Evolutionary conservation across 2,113 vertebrate species (phyloP).

Genomic region (Lophius piscatorius): DNA sequence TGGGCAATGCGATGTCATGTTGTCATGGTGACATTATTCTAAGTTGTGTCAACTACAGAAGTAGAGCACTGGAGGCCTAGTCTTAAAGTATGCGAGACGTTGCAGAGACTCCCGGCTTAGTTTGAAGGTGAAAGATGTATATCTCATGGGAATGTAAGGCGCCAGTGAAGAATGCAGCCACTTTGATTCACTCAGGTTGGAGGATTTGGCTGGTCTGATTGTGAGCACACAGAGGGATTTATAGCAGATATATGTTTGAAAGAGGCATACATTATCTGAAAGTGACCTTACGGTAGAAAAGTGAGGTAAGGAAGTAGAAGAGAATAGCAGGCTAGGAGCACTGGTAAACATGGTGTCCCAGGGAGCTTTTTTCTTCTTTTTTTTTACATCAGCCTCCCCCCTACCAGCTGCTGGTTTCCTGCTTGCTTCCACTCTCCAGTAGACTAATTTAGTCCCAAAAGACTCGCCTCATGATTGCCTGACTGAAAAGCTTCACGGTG

Average conservation of each 20-base stretch:
- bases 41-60: too few relatives aligned
- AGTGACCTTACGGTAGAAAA: background rate
- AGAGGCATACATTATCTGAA: slow-evolving; percentile 1
- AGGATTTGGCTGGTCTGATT: slow-evolving; percentile 30
- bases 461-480: slow-evolving; percentile 46
- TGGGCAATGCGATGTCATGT: too few relatives aligned
- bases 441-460: slow-evolving; percentile 36
- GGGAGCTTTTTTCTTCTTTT: slow-evolving; percentile 50
- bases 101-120: background rate
- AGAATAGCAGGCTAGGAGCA: slow-evolving; percentile 8
- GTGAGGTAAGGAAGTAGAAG: slow-evolving; percentile 28
- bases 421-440: slow-evolving; percentile 42
- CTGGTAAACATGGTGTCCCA: slow-evolving; percentile 71
- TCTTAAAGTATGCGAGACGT: too few relatives aligned
- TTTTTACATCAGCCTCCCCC: slow-evolving; percentile 61
- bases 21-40: too few relatives aligned
- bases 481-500: slow-evolving; percentile 39
- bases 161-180: slow-evolving; percentile 25
- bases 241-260: slow-evolving; percentile 11
- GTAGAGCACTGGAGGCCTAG: too few relatives aligned
- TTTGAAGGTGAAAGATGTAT: background rate
- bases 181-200: slow-evolving; percentile 6
- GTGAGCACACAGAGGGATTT: slow-evolving; percentile 40
- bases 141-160: background rate
- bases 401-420: slow-evolving; percentile 54